A percentile compares a stretch with the other conserved stretches of the same genome.
Conservation (phyloP, 2,888 invertebrate species). For the Galerucella calmariensis region DNA sequence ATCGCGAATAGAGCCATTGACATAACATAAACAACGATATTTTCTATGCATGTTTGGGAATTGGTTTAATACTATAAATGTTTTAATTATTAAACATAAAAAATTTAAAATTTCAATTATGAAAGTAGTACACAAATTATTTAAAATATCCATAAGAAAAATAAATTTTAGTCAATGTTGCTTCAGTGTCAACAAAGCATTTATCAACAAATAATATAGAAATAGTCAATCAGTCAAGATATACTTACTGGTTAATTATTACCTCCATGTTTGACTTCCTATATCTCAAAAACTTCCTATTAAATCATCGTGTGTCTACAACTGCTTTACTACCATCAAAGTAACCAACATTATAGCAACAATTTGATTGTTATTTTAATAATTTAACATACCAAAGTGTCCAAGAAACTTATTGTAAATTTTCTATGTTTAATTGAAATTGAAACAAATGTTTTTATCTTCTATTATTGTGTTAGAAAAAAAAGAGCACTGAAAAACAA, state of each 20-base stretch:
- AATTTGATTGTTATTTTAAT: too few relatives aligned
- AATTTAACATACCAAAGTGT: background rate
- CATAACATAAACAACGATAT: background rate
- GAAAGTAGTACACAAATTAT: background rate
- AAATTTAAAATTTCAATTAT: background rate
- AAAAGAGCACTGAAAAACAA: conserved; percentile 18
- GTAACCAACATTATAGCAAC: too few relatives aligned
- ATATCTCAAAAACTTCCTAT: too few relatives aligned
- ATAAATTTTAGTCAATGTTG: too few relatives aligned
- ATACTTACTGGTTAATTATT: too few relatives aligned
- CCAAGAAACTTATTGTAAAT: background rate
- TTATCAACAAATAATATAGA: too few relatives aligned
- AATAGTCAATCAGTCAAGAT: too few relatives aligned
- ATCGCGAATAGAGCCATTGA: too few relatives aligned
- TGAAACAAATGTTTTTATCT: background rate
- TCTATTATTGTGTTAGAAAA: conserved; percentile 6
- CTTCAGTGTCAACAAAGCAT: background rate
- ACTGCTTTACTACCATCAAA: too few relatives aligned
- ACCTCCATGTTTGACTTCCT: too few relatives aligned
- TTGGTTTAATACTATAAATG: background rate
- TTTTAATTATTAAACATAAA: background rate
- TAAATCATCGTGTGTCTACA: too few relatives aligned
- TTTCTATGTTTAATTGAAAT: background rate
- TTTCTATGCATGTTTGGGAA: background rate
- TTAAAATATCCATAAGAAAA: background rate